Base-by-base conservation (phyloP, 1,140 invertebrate species). In the Bombyx mandarina region DNA sequence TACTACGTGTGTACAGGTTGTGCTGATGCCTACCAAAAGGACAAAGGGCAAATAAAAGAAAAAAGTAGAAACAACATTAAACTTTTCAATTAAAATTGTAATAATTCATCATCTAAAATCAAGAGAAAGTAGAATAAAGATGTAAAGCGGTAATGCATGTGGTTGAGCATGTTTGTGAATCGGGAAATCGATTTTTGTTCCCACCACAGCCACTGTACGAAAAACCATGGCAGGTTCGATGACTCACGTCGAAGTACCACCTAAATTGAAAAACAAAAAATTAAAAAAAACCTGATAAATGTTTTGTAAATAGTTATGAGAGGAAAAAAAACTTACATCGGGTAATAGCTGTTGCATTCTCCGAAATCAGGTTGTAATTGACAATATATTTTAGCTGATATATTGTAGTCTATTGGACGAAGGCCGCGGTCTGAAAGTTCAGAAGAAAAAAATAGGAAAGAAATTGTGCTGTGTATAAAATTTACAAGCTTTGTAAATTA, bases 191-290 rank as follows among this genome's bases (percentile, higher is more conserved):
- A 50, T 84, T 84, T 3, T 56, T 43, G 47, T 84, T 81, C 0
- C 81, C 79, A 0, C 81, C 79, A 45, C 79, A 82, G 7, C 81
- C 81, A 51, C 76, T 84, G 55, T 78, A 84, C 0, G 77, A 71
- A 26, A 84, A 84, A 6, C 76, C 77, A 59, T 51, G 69, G 57
- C 79, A 82, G 3, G 47, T 60, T 8, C 68, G 62, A 3, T 49
- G 43, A 2, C 67, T 62, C 8, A 79, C 44, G 45, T 82, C 81
- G 47, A 58, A 82, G 53, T 78, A 84, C 57, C 54, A 84, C 62
- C 81, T 84, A 62, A 9, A 62, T 64, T 35, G 2, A 18, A 18
- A 18, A 18, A 18, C 12, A 18, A 18, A 18, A 18, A 18, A 52
- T 12, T 43, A 54, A 8, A 9, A 54, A 54, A n/a, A 54, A 4